phyloP scores from a whole-genome alignment of 2,888 invertebrate species.

The Cremastinae sp. region DNA sequence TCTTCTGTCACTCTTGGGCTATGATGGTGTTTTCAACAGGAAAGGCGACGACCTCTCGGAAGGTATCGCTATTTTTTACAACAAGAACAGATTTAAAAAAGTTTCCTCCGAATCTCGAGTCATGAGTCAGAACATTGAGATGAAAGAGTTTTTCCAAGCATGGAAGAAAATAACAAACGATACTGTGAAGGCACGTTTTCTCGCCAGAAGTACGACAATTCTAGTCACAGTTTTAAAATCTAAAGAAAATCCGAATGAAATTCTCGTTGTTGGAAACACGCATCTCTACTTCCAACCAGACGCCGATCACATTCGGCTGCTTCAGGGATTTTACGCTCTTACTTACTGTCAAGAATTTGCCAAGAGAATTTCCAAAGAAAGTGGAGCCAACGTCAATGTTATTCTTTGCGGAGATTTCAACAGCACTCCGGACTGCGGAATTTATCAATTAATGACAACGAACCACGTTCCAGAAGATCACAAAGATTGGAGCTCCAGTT shows the following conservation, averaged over 20 bases:
- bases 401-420: slow-evolving; percentile 97
- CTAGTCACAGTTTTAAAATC: slow-evolving; percentile 83
- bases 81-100: slow-evolving; percentile 86
- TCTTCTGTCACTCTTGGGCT: slow-evolving; percentile 82
- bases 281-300: slow-evolving; percentile 97
- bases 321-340: slow-evolving; percentile 90
- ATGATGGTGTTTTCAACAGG: slow-evolving; percentile 84
- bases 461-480: slow-evolving; percentile 85
- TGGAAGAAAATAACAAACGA: slow-evolving; percentile 85
- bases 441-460: slow-evolving; percentile 89
- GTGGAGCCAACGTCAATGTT: slow-evolving; percentile 83
- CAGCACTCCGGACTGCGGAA: slow-evolving; percentile 90
- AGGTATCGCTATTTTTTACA: slow-evolving; percentile 91
- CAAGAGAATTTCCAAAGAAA: slow-evolving; percentile 75
- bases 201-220: slow-evolving; percentile 85
- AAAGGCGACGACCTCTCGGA: slow-evolving; percentile 90
- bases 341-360: slow-evolving; percentile 85
- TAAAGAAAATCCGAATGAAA: slow-evolving; percentile 82
- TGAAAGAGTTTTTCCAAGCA: slow-evolving; percentile 82
- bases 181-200: slow-evolving; percentile 83
- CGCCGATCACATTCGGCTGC: slow-evolving; percentile 92
- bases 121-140: slow-evolving; percentile 84
- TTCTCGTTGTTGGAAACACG: slow-evolving; percentile 90
- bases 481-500: slow-evolving; percentile 91
- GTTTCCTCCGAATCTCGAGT: slow-evolving; percentile 83